Conservation (phyloP, 2,113 vertebrate genomes). For the Solenodon paradoxus region DNA sequence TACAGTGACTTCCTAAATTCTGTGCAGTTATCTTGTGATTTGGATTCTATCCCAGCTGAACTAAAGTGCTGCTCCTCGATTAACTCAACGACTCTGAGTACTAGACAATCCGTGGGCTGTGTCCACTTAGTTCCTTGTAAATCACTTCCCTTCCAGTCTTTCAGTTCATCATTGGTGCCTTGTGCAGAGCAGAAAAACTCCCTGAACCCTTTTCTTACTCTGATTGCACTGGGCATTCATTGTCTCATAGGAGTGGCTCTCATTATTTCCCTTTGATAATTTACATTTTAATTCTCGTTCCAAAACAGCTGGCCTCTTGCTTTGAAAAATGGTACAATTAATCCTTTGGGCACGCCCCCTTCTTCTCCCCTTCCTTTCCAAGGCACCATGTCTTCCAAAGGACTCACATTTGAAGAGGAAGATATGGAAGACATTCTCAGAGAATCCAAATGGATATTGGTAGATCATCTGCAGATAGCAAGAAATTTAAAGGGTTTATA, state of each 20-base stretch:
- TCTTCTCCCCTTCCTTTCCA: conserved; percentile 22
- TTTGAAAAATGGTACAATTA: conserved; percentile 63
- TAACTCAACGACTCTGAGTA: conserved; percentile 18
- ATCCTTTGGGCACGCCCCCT: conserved; percentile 18
- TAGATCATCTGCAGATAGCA: conserved; percentile 31
- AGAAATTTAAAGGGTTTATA: conserved; percentile 47
- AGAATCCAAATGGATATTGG: conserved; percentile 27
- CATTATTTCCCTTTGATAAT: conserved; percentile 69
- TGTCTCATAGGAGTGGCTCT: conserved; percentile 65
- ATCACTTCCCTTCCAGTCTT: not conserved
- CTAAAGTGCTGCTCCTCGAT: not conserved
- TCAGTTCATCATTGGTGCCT: conserved; percentile 24
- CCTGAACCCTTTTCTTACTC: not conserved
- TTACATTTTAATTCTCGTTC: conserved; percentile 77
- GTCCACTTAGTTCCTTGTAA: conserved; percentile 25
- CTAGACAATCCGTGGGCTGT: conserved; percentile 35
- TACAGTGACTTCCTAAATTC: conserved; percentile 8
- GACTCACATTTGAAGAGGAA: conserved; percentile 6
- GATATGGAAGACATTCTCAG: not conserved
- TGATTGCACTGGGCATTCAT: conserved; percentile 46
- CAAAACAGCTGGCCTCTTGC: conserved; percentile 69
- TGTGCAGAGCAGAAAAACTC: conserved; percentile 43
- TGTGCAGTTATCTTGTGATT: conserved; percentile 3
- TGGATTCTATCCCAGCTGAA: not conserved
- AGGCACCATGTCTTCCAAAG: conserved; percentile 25